Evolutionary conservation across 2,113 vertebrate species (phyloP).

Genomic region (Onychostruthus taczanowskii): DNA sequence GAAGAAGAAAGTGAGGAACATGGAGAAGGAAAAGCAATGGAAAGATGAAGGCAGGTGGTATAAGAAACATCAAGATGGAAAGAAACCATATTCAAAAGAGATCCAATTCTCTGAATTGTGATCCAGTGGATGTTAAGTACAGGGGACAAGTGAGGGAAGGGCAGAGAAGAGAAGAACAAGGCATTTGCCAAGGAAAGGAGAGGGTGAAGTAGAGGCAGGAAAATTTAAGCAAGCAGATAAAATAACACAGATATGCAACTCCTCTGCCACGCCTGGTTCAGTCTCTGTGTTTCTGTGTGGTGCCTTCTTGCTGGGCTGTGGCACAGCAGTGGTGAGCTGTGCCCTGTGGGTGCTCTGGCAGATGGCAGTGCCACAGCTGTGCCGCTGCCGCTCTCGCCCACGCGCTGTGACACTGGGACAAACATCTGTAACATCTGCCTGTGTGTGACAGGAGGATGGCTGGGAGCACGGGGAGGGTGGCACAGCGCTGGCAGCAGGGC

Average conservation of each 20-base stretch:
- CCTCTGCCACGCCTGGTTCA: background rate
- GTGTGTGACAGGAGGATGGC: background rate
- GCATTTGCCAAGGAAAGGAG: background rate
- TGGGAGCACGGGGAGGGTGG: rapidly evolving
- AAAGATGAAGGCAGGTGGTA: background rate
- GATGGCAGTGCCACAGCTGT: rapidly evolving
- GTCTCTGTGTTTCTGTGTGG: rapidly evolving
- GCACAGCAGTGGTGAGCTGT: rapidly evolving
- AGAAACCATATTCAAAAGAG: background rate
- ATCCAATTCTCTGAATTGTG: background rate
- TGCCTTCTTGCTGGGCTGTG: background rate
- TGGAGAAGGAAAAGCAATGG: background rate
- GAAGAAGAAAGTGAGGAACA: background rate
- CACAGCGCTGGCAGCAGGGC: background rate
- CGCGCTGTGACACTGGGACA: background rate
- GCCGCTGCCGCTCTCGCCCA: background rate
- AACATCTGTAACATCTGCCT: background rate
- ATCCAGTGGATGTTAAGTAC: background rate
- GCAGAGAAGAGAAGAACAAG: background rate
- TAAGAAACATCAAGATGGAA: background rate
- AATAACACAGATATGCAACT: background rate
- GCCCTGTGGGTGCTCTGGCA: background rate
- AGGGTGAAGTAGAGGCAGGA: background rate
- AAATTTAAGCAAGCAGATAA: background rate
- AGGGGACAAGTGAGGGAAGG: background rate